Percentiles rank a stretch among this genome's conserved stretches.
These are phyloP conservation scores for Sebastes alutus DNA, from an alignment of 2,797 vertebrate species.

Conservation along the genomic window DNA sequence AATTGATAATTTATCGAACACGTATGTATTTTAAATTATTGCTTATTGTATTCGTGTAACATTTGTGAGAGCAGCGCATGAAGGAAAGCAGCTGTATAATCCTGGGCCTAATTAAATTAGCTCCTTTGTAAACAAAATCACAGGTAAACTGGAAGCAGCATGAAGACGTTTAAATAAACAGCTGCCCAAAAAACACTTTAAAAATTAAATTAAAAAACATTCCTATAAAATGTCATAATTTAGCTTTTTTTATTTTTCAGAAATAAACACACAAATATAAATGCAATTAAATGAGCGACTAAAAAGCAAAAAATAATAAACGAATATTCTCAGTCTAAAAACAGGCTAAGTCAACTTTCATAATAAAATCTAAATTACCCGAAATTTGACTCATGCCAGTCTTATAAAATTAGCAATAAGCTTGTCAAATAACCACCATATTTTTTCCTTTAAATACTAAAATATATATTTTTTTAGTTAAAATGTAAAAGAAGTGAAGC, in stretches of 20 bases:
- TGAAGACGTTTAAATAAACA: background rate
- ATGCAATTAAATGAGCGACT: background rate
- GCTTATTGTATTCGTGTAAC: background rate
- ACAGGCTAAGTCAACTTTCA: background rate
- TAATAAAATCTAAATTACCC: background rate
- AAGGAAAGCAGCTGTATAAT: slow-evolving; percentile 36
- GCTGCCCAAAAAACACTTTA: background rate
- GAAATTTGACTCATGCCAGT: background rate
- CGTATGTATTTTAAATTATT: background rate
- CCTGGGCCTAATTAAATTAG: slow-evolving; percentile 51
- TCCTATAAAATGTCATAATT: background rate
- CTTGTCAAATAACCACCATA: background rate
- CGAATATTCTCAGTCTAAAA: background rate
- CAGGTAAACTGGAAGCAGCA: slow-evolving; percentile 2
- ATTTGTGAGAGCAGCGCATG: background rate
- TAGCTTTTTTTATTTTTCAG: background rate
- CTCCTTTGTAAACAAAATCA: slow-evolving; percentile 23
- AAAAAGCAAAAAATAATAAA: background rate
- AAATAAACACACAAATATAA: background rate
- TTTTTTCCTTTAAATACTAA: background rate
- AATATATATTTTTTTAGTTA: background rate
- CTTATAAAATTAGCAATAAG: background rate
- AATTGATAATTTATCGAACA: background rate
- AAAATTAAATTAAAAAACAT: background rate
- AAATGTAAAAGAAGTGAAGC: background rate